Evolutionary conservation across 2,113 vertebrate species (phyloP).

Genomic region (Lethenteron reissneri): DNA sequence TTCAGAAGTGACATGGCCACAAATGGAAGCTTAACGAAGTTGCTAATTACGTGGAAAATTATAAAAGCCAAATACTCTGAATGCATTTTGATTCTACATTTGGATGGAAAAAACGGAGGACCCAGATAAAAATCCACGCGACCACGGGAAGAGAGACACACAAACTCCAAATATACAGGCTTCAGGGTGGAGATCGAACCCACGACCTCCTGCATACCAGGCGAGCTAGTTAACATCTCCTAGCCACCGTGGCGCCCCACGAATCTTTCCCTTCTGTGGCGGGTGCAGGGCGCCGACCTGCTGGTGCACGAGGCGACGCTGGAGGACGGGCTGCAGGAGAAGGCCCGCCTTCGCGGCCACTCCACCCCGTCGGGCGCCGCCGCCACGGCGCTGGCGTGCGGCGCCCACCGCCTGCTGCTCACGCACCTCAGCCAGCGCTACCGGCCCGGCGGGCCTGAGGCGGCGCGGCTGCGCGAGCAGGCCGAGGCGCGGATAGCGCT

Average conservation of each 20-base stretch:
- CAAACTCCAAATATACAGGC: too few species aligned
- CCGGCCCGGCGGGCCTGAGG: conserved; percentile 28
- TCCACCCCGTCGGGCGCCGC: conserved; percentile 58
- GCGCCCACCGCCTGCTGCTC: conserved; percentile 28
- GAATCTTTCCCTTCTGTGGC: conserved; percentile 19
- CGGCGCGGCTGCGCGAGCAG: conserved; percentile 31
- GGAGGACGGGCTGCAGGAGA: conserved; percentile 39
- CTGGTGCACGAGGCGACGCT: conserved; percentile 70
- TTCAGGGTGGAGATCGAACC: too few species aligned
- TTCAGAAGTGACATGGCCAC: too few species aligned
- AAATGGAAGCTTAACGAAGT: too few species aligned
- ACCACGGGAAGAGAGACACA: too few species aligned
- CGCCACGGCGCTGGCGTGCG: conserved; percentile 29
- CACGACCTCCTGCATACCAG: too few species aligned
- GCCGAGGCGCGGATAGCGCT: conserved; percentile 20
- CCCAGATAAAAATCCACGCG: too few species aligned
- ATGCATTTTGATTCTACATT: too few species aligned
- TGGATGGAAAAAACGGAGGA: too few species aligned
- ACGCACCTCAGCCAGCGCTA: conserved; percentile 79
- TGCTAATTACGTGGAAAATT: too few species aligned
- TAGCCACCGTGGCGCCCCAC: conserved; percentile 20
- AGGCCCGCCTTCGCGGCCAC: conserved; percentile 52
- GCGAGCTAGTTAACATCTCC: too few species aligned
- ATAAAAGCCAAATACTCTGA: too few species aligned
- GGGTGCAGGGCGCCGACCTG: conserved; percentile 39